A percentile compares a stretch with the other conserved stretches of the same genome.
phyloP scores from a whole-genome alignment of 2,888 invertebrate genomes.

The Gastracanthus pulcherrimus region DNA sequence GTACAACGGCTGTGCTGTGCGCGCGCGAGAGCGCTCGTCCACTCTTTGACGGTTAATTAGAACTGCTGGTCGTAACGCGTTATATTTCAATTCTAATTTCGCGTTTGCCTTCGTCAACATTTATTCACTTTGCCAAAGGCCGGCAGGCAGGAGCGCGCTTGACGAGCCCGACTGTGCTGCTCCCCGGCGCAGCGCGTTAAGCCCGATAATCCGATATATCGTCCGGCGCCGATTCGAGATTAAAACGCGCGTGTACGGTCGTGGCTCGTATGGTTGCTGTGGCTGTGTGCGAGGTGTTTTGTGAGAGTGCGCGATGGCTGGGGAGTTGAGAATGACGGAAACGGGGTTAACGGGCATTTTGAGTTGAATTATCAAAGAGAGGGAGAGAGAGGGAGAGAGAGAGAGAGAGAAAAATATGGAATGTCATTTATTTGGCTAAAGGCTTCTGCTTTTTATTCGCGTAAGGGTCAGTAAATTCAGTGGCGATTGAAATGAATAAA shows the following conservation, averaged over 20 bases:
- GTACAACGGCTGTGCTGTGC: not conserved
- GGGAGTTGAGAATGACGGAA: no score
- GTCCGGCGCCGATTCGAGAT: constrained; percentile 4
- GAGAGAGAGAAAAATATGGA: not conserved
- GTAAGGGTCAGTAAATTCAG: no score
- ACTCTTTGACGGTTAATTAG: constrained; percentile 30
- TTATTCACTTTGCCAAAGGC: constrained; percentile 42
- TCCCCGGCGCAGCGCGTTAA: not conserved
- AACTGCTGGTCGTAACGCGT: not conserved
- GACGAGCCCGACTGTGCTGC: not conserved
- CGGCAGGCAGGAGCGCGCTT: no score
- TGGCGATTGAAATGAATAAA: no score
- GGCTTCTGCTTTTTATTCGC: no score
- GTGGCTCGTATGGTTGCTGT: no score
- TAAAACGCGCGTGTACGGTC: constrained; percentile 39
- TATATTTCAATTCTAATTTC: constrained; percentile 32
- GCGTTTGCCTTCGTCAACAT: constrained; percentile 45
- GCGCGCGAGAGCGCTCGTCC: no score
- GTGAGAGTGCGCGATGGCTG: no score
- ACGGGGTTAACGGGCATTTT: not conserved
- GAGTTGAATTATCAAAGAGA: not conserved
- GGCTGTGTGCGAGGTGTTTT: no score
- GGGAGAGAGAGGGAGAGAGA: not conserved
- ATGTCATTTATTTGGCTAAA: no score
- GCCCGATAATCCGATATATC: constrained; percentile 49